Evolutionary conservation across 2,797 vertebrate genomes (phyloP), one percentile per base, ranked within the genome.

Genomic region (Amblyraja radiata): DNA sequence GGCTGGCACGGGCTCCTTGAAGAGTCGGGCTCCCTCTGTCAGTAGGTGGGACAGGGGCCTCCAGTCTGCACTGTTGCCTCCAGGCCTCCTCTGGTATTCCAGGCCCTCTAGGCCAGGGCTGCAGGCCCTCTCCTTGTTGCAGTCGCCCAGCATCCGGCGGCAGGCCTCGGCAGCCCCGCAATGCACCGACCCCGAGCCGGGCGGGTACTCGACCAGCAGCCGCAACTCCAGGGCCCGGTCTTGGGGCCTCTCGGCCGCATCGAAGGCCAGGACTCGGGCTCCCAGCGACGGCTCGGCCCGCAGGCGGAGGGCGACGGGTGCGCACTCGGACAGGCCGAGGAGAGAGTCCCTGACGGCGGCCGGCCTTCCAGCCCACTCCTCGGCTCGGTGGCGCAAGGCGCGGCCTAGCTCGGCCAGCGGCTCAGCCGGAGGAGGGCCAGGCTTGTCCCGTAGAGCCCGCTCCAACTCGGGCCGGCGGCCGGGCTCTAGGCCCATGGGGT

Each of bases 301-400:
- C 96, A 98, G 98, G 95, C 98, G 97, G 96, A 94, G 95, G 95
- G 99, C 98, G 96, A 98, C 98, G 21, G 97, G 94, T 93, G 94
- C 96, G 90, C 95, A 93, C 84, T 95, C 95, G 93, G 98, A 97
- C 96, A 98, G 96, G 94, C 97, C 97, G 97, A 99, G 97, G 95
- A 99, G 93, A 25, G 96, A 97, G 95, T 99, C 98, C 94, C 98
- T 95, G 95, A 98, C 98, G 0, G 98, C 98, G 95, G 98, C 98
- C 94, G 97, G 97, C 94, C 98, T 97, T 93, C 94, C 94, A 94
- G 97, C 95, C 97, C 98, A 98, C 93, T 98, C 98, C 94, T 97
- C 97, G 93, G 97, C 94, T 68, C 91, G 78, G 93, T 39, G 93
- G 94, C 93, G 98, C 96, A 97, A 96, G 95, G 95, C 96, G 68